Base-by-base conservation (phyloP, 2,888 invertebrate genomes). In the Ochropleura plecta region DNA sequence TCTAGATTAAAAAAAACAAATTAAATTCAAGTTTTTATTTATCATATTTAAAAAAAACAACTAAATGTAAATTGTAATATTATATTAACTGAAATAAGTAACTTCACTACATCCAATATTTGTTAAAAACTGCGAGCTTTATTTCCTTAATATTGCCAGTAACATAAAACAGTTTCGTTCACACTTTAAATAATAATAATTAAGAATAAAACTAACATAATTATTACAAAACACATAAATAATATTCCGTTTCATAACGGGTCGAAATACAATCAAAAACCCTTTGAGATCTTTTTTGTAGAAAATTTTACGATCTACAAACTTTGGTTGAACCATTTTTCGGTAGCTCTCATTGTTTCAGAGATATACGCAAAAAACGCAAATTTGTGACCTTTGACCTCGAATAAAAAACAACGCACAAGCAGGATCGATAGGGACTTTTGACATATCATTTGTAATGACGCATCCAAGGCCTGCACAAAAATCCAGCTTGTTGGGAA, bases 11-110 rank as follows among this genome's bases (percentile, higher is more conserved):
- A 30, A 49, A 77, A 65, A 70, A 4, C 14, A 9, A 7, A 30
- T 3, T 55, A 9, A 62, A 48, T 12, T 63, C 2, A 44, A 62
- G 5, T 2, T 60, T 69, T 65, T 40, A 59, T 77, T 77, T 48
- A 68, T 65, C 59, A 10, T 55, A 14, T 48, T 20, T 48, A 44
- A 63, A 67, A 62, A 67, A 60, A 30, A 62, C 30, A 74, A 75
- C 57, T 70, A 49, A 76, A 60, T 70, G 8, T 75, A 68, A 64
- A 68, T 59, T 59, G 67, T 70, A 53, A 65, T 51, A 55, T n/a
- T 12, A 57, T 40, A 67, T 14, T n/a, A 75, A 79, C 55, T 62
- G 55, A 74, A 66, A 57, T n/a, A 49, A 7, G 4, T 48, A 60
- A 12, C 48, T 60, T 42, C 12, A 51, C 14, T 20, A 7, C 14